Percentiles rank a stretch among this genome's conserved stretches.
These are phyloP conservation scores for Scotopteryx bipunctaria DNA, from an alignment of 2,888 invertebrate species.

Conservation along the genomic window DNA sequence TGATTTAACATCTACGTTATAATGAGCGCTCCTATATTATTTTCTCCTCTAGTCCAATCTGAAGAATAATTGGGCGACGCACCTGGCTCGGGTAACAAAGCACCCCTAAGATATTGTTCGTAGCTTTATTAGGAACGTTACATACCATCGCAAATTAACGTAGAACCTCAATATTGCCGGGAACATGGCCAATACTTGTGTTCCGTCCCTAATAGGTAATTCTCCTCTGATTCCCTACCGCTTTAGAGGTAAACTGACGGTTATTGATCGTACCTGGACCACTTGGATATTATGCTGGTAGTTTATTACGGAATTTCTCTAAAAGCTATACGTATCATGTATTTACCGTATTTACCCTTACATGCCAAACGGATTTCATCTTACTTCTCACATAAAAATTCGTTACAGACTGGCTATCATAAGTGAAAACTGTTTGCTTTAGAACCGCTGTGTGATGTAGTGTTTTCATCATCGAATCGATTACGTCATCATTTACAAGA, in stretches of 20 bases:
- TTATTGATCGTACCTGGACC: slow-evolving; percentile 53
- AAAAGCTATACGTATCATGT: neutral
- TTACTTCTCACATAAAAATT: too few relatives aligned
- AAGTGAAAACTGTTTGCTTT: too few relatives aligned
- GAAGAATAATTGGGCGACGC: slow-evolving; percentile 60
- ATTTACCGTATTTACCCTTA: neutral
- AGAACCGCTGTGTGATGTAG: neutral
- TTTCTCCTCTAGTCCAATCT: slow-evolving; percentile 60
- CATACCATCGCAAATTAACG: slow-evolving; percentile 67
- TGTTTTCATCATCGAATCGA: neutral
- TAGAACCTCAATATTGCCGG: slow-evolving; percentile 58
- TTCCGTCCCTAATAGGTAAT: slow-evolving; percentile 60
- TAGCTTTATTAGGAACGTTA: slow-evolving; percentile 60
- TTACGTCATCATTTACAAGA: too few relatives aligned
- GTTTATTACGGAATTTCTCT: slow-evolving; percentile 16
- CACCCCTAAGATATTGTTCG: slow-evolving; percentile 58
- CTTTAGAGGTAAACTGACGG: slow-evolving; percentile 57
- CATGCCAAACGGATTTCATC: neutral
- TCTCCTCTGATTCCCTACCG: slow-evolving; percentile 55
- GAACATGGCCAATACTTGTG: slow-evolving; percentile 51
- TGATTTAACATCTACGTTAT: neutral
- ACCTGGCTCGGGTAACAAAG: slow-evolving; percentile 61
- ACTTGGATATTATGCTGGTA: slow-evolving; percentile 9
- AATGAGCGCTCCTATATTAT: slow-evolving; percentile 20
- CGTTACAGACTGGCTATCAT: too few relatives aligned